phyloP scores from a whole-genome alignment of 2,113 vertebrate species.

The Pomatostomus ruficeps region DNA sequence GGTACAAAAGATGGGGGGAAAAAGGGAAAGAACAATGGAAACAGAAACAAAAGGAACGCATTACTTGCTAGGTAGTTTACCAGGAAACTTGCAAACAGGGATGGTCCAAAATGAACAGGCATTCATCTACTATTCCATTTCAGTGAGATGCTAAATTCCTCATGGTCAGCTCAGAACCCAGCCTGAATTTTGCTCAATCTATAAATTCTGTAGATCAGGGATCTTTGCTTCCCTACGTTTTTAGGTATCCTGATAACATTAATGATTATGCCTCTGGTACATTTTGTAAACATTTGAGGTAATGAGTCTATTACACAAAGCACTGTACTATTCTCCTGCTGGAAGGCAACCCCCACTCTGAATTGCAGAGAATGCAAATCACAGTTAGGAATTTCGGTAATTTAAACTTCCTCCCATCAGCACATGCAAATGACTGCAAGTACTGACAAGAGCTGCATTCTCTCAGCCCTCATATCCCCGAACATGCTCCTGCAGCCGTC shows the following conservation, averaged over 20 bases:
- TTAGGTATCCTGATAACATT: not conserved
- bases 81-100: not conserved
- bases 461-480: not conserved
- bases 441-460: not conserved
- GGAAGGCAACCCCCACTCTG: not conserved
- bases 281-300: not conserved
- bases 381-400: not conserved
- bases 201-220: not conserved
- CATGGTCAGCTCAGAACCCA: not conserved
- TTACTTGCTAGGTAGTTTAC: not conserved
- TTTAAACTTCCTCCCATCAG: not conserved
- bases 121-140: not conserved
- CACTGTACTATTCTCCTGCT: not conserved
- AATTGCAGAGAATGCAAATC: not conserved
- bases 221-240: not conserved
- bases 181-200: not conserved
- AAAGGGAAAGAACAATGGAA: not conserved
- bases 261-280: not conserved
- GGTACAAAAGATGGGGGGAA: not conserved
- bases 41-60: not conserved
- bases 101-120: not conserved
- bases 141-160: not conserved
- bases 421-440: not conserved
- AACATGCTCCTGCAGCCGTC: rapidly evolving
- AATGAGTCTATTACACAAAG: not conserved